phyloP scores from a whole-genome alignment of 2,888 invertebrate species.

The Lasioglossum marginatum region DNA sequence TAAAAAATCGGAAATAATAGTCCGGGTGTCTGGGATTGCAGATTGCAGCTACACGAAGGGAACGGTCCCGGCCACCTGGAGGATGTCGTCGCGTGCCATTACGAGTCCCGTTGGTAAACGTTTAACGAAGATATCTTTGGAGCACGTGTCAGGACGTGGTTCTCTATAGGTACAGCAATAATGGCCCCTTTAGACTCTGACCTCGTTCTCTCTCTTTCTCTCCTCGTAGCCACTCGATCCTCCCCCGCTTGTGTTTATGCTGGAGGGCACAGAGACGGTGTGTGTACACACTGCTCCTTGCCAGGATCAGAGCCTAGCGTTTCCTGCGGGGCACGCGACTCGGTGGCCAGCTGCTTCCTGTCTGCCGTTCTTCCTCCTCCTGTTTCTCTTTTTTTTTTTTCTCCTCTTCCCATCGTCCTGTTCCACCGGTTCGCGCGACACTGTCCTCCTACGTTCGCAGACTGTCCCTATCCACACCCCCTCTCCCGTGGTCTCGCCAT shows the following conservation, averaged over 20 bases:
- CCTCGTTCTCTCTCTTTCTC: conserved; percentile 11
- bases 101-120: conserved; percentile 72
- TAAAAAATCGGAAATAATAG: not conserved
- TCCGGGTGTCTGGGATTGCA: not conserved
- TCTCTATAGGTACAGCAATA: conserved; percentile 54
- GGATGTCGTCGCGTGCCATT: conserved; percentile 76
- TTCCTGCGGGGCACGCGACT: conserved; percentile 78
- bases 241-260: conserved; percentile 41
- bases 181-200: conserved; percentile 62
- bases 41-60: conserved; percentile 40
- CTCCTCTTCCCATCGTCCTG: conserved; percentile 57
- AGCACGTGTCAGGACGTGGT: conserved; percentile 66
- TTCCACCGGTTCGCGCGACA: conserved; percentile 53
- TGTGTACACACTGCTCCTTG: conserved; percentile 26
- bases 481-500: too few relatives aligned
- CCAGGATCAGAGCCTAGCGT: conserved; percentile 46
- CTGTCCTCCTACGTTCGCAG: conserved; percentile 1
- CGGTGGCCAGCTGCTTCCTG: conserved; percentile 82
- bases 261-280: conserved; percentile 41
- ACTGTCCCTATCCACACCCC: not conserved
- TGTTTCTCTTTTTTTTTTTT: conserved; percentile 26
- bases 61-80: conserved; percentile 69
- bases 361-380: conserved; percentile 70
- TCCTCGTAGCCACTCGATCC: conserved; percentile 56
- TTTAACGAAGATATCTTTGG: conserved; percentile 75